Evolutionary conservation across 2,113 vertebrate species (phyloP).

Genomic region (Euleptes europaea): DNA sequence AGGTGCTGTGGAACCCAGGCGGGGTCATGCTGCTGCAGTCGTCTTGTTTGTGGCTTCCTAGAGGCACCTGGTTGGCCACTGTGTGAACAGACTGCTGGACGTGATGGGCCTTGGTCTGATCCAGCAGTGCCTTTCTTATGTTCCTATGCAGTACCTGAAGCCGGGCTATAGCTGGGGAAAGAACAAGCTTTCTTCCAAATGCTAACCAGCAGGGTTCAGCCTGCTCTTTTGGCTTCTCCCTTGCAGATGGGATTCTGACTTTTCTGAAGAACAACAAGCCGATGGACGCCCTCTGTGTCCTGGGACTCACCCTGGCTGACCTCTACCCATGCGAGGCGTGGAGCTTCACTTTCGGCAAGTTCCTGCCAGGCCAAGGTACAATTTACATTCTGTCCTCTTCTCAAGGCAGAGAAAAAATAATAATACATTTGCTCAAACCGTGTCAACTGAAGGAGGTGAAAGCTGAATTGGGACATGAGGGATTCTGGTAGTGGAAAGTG

Average conservation of each 20-base stretch:
- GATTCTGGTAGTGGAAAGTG: background rate
- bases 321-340: slow-evolving; percentile 77
- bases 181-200: background rate
- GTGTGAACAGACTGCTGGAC: no score
- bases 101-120: no score
- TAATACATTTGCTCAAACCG: background rate
- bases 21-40: no score
- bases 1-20: no score
- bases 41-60: no score
- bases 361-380: slow-evolving; percentile 75
- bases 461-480: no score
- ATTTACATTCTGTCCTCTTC: background rate
- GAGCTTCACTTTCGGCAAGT: slow-evolving; percentile 77
- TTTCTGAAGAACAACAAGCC: slow-evolving; percentile 79
- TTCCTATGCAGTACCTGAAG: no score
- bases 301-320: slow-evolving; percentile 76
- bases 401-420: accelerated
- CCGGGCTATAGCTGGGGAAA: no score
- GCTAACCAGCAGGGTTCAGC: background rate
- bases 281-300: slow-evolving; percentile 74
- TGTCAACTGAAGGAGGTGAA: background rate
- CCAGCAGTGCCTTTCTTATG: no score
- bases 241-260: slow-evolving; percentile 74
- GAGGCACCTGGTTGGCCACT: no score
- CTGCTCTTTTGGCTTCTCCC: background rate